These are phyloP conservation scores for Dascyllus trimaculatus DNA, from an alignment of 2,113 vertebrate genomes.

Conservation along the genomic window DNA sequence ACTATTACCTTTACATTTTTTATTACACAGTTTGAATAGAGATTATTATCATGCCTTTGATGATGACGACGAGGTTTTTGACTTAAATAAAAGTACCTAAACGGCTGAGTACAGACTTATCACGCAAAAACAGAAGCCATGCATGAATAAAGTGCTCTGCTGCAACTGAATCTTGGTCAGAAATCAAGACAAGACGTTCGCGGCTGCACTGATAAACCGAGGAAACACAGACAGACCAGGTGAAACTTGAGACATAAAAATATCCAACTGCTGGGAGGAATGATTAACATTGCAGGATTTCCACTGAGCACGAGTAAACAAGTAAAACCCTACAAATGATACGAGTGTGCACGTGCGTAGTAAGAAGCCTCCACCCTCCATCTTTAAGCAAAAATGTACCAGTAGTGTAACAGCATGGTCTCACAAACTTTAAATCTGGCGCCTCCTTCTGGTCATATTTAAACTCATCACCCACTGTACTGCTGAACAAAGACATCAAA, in stretches of 20 bases:
- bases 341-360: background rate
- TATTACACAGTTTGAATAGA: slow-evolving; percentile 1
- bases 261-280: background rate
- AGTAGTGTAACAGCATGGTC: background rate
- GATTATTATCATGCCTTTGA: slow-evolving; percentile 21
- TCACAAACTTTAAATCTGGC: slow-evolving; percentile 4
- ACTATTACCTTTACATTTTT: slow-evolving; percentile 3
- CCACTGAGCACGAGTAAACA: slow-evolving; percentile 25
- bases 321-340: background rate
- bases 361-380: background rate
- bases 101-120: slow-evolving; percentile 3
- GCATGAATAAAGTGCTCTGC: slow-evolving; percentile 44
- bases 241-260: background rate
- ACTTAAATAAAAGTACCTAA: background rate
- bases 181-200: background rate
- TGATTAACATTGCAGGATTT: background rate
- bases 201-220: slow-evolving; percentile 1
- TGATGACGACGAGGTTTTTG: background rate
- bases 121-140: slow-evolving; percentile 41
- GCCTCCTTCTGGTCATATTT: slow-evolving; percentile 45
- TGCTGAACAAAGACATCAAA: background rate
- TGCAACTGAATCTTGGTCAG: background rate
- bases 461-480: background rate
- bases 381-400: background rate
- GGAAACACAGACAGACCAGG: background rate